Evolutionary conservation across 2,797 vertebrate species (phyloP), one percentile per base, ranked within the genome.

Genomic region (Leptodactylus fallax): DNA sequence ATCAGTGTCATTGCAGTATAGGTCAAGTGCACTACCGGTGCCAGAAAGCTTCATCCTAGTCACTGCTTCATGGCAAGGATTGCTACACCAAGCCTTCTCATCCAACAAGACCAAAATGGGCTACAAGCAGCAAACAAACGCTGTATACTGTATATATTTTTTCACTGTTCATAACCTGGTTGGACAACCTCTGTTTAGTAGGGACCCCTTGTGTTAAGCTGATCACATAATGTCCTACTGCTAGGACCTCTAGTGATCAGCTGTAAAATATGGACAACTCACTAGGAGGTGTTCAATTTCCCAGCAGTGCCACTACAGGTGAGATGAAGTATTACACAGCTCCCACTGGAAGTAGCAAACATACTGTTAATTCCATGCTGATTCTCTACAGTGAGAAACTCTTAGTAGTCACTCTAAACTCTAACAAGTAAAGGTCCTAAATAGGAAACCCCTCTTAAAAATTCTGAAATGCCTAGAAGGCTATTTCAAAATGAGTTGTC

Each of bases 61-160:
- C 67, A 65, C 13, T 17, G 14, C 7, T 71, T 25, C 25, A 17
- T 36, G 19, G 25, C 27, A 36, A 16, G 36, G 36, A 0, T 16
- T 1, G 6, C 2, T 14, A 13, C 3, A 17, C 12, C 7, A 14
- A 0, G 1, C 2, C 7, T 27, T 2, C 3, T 1, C 7, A 25
- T 36, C 36, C 36, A 36, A 36, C 36, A 36, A 36, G 36, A 2
- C 36, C 36, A 36, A 36, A 36, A 36, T 36, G 36, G 36, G 36
- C 36, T 36, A 4, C 36, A 36, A 36, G 4, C 36, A 4, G 36
- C 36, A 36, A 36, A 36, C 36, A 36, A 36, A 36, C 1, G 36
- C 36, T 36, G 4, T 36, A 36, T 36, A 65, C n/a, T n/a, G n/a
- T n/a, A n/a, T n/a, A n/a, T n/a, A n/a, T n/a, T n/a, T 58, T 1